These are phyloP conservation scores for Brachystomella parvula DNA, from an alignment of 1,140 invertebrate genomes.

Conservation along the genomic window DNA sequence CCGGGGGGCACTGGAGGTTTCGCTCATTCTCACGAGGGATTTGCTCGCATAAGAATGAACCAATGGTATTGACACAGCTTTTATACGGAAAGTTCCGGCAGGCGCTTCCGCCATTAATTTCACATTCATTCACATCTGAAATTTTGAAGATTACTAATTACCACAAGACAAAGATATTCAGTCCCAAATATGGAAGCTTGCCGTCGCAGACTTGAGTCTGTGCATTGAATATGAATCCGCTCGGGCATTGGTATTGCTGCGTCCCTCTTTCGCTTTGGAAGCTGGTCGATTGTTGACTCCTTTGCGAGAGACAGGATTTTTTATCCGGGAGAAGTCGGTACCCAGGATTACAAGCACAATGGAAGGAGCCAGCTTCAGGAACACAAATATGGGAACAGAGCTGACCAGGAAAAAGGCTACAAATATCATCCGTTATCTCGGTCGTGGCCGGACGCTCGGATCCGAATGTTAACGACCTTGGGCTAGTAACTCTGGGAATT, in stretches of 20 bases:
- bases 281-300: neutral
- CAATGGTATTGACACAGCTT: conserved; percentile 57
- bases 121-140: conserved; percentile 60
- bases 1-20: conserved; percentile 50
- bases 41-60: conserved; percentile 55
- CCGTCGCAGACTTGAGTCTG: conserved; percentile 58
- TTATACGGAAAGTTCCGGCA: conserved; percentile 48
- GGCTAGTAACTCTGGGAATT: too few species aligned
- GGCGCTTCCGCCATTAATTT: conserved; percentile 42
- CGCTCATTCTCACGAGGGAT: conserved; percentile 39
- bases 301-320: conserved; percentile 53
- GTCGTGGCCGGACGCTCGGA: conserved; percentile 2
- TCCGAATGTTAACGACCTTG: too few species aligned
- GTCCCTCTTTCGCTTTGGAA: neutral
- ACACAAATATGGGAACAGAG: conserved; percentile 67
- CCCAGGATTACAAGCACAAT: conserved; percentile 63
- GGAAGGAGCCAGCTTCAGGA: conserved; percentile 57
- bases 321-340: conserved; percentile 59
- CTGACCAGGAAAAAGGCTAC: conserved; percentile 55
- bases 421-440: conserved; percentile 51
- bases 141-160: neutral
- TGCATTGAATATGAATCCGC: conserved; percentile 55
- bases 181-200: conserved; percentile 42
- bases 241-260: conserved; percentile 46
- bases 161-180: neutral